phyloP scores from a whole-genome alignment of 1,140 invertebrate genomes.

The Hypothenemus hampei region DNA sequence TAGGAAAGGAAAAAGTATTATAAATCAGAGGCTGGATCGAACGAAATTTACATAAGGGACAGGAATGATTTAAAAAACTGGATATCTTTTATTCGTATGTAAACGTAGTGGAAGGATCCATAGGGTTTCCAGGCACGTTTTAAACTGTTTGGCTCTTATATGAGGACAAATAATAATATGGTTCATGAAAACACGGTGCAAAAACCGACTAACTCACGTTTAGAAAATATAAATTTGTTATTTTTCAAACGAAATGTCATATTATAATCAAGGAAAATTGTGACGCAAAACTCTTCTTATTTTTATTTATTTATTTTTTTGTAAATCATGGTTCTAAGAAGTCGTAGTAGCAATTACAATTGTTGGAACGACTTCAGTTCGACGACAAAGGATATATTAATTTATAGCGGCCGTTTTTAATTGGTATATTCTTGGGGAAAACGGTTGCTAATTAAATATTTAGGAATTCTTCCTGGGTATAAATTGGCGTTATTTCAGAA shows the following conservation, averaged over 20 bases:
- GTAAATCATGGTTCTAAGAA: too few relatives aligned
- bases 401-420: neutral
- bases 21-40: too few relatives aligned
- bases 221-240: neutral
- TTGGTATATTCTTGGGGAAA: neutral
- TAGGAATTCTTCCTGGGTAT: neutral
- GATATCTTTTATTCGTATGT: neutral
- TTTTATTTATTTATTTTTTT: too few relatives aligned
- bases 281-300: too few relatives aligned
- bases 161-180: neutral
- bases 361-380: neutral
- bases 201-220: neutral
- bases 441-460: constrained; percentile 4
- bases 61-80: neutral
- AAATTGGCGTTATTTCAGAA: neutral
- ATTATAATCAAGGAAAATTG: too few relatives aligned
- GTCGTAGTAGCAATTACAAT: neutral
- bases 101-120: neutral
- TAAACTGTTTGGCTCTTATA: neutral
- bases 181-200: neutral
- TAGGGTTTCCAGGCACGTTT: neutral
- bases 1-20: too few relatives aligned
- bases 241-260: too few relatives aligned
- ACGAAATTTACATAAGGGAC: too few relatives aligned
- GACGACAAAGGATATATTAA: neutral